These are phyloP conservation scores for Choristoneura fumiferana DNA, from an alignment of 1,140 invertebrate species.

Conservation along the genomic window DNA sequence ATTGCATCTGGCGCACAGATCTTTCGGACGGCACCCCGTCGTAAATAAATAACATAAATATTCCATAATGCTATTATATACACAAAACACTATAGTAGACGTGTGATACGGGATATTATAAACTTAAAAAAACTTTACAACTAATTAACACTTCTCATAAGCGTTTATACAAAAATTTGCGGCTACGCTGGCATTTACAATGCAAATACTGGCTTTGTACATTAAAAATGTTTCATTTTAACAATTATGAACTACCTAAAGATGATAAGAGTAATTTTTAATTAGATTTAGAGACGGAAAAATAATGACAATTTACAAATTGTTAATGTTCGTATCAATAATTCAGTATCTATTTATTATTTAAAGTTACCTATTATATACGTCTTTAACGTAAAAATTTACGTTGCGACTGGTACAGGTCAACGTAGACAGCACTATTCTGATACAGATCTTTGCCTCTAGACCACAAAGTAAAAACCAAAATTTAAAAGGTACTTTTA, in stretches of 20 bases:
- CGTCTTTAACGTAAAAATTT: too few species aligned
- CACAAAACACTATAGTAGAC: too few species aligned
- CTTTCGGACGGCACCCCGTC: background rate
- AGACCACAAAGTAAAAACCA: too few species aligned
- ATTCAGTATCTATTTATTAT: too few species aligned
- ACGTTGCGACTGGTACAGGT: too few species aligned
- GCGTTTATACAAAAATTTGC: constrained; percentile 12
- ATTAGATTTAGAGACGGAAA: background rate
- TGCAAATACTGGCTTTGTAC: constrained; percentile 18
- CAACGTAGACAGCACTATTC: too few species aligned
- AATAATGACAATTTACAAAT: too few species aligned
- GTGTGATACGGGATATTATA: too few species aligned
- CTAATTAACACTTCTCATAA: constrained; percentile 18
- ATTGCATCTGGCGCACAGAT: constrained; percentile 9
- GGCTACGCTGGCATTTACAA: background rate
- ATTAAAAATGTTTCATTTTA: constrained; percentile 2
- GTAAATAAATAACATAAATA: constrained; percentile 14
- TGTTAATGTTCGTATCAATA: too few species aligned
- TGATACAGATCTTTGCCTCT: too few species aligned
- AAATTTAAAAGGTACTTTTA: too few species aligned
- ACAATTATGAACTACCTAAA: background rate
- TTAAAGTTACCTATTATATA: too few species aligned
- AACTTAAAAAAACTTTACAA: background rate
- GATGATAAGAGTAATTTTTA: background rate
- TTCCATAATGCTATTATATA: background rate